These are phyloP conservation scores for Ornithoptera priamus DNA, from an alignment of 2,888 invertebrate genomes.

Conservation along the genomic window DNA sequence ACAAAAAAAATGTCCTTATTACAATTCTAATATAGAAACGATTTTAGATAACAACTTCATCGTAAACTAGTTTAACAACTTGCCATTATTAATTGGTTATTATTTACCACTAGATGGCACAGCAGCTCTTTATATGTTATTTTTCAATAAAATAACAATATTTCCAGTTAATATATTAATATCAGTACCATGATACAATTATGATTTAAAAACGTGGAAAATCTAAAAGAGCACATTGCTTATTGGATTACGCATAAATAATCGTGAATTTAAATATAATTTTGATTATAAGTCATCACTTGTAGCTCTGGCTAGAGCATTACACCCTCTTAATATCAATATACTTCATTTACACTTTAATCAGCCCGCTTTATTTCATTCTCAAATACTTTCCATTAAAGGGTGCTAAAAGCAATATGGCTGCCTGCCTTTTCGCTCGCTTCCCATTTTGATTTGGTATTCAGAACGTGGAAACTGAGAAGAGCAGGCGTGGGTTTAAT, in stretches of 20 bases:
- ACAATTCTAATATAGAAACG: too few species aligned
- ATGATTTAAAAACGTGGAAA: neutral
- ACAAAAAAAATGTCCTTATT: too few species aligned
- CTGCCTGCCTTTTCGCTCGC: constrained; percentile 60
- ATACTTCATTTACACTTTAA: constrained; percentile 70
- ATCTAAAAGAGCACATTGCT: neutral
- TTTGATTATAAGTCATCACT: constrained; percentile 4
- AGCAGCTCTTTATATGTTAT: too few species aligned
- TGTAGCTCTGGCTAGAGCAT: constrained; percentile 43
- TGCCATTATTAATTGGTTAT: too few species aligned
- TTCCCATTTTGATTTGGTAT: constrained; percentile 66
- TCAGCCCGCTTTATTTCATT: constrained; percentile 60
- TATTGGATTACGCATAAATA: neutral
- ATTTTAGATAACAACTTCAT: too few species aligned
- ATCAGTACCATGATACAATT: neutral
- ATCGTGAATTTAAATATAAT: too few species aligned
- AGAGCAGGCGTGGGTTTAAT: constrained; percentile 62
- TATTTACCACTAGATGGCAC: too few species aligned
- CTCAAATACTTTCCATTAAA: constrained; percentile 63
- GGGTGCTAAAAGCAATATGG: constrained; percentile 75
- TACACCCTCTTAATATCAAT: constrained; percentile 61
- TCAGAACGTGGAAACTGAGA: constrained; percentile 63
- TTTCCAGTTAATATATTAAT: too few species aligned
- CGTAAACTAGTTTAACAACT: too few species aligned
- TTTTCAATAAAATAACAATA: too few species aligned